Base-by-base conservation (phyloP, 1,140 invertebrate genomes). In the Triops cancriformis region DNA sequence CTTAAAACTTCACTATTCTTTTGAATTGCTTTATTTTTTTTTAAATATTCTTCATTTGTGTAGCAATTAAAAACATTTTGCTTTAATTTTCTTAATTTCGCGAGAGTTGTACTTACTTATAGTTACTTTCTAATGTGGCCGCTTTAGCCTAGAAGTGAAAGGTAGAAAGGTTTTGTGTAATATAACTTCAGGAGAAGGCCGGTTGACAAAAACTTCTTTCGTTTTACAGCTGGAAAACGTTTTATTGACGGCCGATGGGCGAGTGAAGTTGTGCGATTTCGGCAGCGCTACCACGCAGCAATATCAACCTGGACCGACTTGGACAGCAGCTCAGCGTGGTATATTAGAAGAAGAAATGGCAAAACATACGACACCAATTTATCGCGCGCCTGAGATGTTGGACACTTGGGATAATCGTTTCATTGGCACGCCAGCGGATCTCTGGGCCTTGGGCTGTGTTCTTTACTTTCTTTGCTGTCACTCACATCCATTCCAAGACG, bases 241-340 rank as follows among this genome's bases (percentile, higher is more conserved):
- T 72, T 84, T 97, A 11, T 88, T 98, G 37, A 91, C 91, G 80
- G 84, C 85, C 78, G 89, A 93, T 82, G 94, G 95, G 79, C 88
- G 89, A 80, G 90, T 99, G 45, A 99, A 99, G 86, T 85, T 99
- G 73, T 99, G 98, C 87, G 98, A 99, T 87, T 99, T 99, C 90
- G 98, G 98, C 1, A 98, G 96, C 82, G 92, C 96, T 1, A 98
- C 95, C 31, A 92, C 90, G 26, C 91, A 78, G 42, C 37, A 78
- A 42, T 93, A 92, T 84, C 83, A 89, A 75, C 95, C 96, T 26
- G 93, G 97, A 83, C 87, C 91, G 27, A 90, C 91, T 45, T 99
- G 98, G 98, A 93, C 91, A 82, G 93, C 94, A 73, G 92, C 94
- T 82, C 93, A 97, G 86, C 89, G 97, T 81, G 92, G 92, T 79